Conservation (phyloP, 1,140 invertebrate species). For the Zelostemma sp. region DNA sequence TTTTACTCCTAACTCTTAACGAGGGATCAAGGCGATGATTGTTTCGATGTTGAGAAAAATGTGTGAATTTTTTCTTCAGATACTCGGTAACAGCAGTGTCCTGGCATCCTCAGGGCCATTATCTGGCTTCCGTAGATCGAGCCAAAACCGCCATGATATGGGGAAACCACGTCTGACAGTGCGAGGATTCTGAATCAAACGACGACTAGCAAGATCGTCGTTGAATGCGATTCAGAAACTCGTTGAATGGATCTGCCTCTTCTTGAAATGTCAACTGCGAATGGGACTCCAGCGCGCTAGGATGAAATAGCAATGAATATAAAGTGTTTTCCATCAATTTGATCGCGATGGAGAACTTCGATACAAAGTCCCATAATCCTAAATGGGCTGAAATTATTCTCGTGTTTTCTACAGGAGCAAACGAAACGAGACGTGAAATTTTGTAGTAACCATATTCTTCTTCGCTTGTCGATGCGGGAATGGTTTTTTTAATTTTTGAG, state of each 20-base stretch:
- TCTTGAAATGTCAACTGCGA: conserved; percentile 23
- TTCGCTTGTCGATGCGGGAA: no score
- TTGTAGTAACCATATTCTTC: no score
- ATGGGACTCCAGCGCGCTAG: conserved; percentile 17
- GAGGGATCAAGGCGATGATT: neutral
- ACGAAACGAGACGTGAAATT: neutral
- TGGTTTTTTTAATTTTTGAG: no score
- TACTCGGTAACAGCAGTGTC: conserved; percentile 89
- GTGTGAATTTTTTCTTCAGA: conserved; percentile 72
- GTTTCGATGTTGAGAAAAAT: conserved; percentile 29
- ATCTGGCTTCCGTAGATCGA: conserved; percentile 89
- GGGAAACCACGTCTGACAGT: conserved; percentile 74
- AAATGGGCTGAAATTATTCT: conserved; percentile 13
- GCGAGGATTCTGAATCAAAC: conserved; percentile 43
- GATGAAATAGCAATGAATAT: conserved; percentile 32
- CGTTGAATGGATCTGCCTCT: conserved; percentile 10
- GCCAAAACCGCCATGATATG: conserved; percentile 89
- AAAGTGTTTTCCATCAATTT: conserved; percentile 23
- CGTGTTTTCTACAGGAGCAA: conserved; percentile 4
- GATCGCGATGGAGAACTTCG: conserved; percentile 22
- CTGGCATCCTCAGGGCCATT: conserved; percentile 90
- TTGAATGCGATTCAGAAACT: conserved; percentile 17
- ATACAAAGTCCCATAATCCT: conserved; percentile 3
- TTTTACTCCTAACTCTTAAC: no score
- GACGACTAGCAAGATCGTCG: neutral